These are phyloP conservation scores for Columbina picui DNA, from an alignment of 2,113 vertebrate species.

Conservation along the genomic window DNA sequence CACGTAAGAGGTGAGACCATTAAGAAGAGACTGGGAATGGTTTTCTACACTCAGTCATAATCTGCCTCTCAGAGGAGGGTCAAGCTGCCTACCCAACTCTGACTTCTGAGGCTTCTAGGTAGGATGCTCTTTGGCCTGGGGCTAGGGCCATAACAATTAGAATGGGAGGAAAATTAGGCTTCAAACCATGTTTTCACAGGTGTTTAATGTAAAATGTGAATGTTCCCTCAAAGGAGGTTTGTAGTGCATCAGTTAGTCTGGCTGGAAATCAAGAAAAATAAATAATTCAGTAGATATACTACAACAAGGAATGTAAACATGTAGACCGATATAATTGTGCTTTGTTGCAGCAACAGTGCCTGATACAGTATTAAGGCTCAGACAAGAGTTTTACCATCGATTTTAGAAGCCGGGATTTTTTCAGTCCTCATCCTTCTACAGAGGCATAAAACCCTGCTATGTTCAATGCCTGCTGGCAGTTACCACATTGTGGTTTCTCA, in stretches of 20 bases:
- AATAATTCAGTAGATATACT: background rate
- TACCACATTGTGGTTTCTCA: background rate
- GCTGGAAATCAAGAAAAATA: background rate
- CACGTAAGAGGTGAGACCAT: background rate
- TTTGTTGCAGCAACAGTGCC: background rate
- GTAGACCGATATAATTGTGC: background rate
- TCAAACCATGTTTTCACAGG: background rate
- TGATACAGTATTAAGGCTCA: background rate
- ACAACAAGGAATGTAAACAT: background rate
- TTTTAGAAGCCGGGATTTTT: background rate
- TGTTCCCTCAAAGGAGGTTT: background rate
- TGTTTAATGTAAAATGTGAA: background rate
- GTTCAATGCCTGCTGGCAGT: background rate
- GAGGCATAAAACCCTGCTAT: background rate
- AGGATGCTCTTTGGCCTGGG: background rate
- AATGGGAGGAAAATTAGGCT: background rate
- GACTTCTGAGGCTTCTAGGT: background rate
- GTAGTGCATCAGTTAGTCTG: background rate
- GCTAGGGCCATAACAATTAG: background rate
- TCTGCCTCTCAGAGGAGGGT: background rate
- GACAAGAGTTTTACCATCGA: background rate
- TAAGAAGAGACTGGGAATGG: background rate
- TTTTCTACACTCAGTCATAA: background rate
- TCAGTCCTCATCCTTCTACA: background rate
- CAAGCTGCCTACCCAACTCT: background rate